Evolutionary conservation across 2,888 invertebrate species (phyloP), one percentile per base, ranked within the genome.

Genomic region (Thymelicus lineola): DNA sequence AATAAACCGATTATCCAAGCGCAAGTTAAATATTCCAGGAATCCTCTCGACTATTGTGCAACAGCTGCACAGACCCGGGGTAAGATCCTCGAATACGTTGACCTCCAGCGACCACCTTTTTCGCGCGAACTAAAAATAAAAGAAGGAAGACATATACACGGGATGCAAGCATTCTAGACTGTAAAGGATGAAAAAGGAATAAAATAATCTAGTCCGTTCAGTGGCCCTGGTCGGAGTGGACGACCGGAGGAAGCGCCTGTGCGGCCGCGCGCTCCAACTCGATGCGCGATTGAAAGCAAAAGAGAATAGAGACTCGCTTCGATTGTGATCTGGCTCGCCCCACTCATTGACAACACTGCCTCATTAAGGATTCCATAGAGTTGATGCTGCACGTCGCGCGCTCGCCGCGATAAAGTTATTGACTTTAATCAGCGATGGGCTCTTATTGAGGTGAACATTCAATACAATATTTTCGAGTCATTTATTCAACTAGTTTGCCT

Each of bases 41-140:
- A 90, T 87, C 73, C 83, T 89, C 85, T 86, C 79, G 82, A 85
- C 87, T 90, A 90, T 92, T 92, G 92, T 91, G 90, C 91, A 91
- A 91, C 91, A 91, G 86, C 89, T 90, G 91, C 90, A 78, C 75
- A 79, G 77, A 78, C 75, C 77, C 80, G 83, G 87, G 90, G 88
- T 89, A 91, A 90, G 87, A 87, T 85, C 89, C 91, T 89, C 75
- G 84, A 82, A 89, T 86, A 81, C 92, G 77, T 91, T 91, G 91
- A 92, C 89, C 86, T 84, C 80, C 79, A 71, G 80, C 87, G 87
- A 87, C 86, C 85, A 87, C 87, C 88, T 89, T 88, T 88, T 89
- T 88, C 84, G 81, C 83, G 79, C 81, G 79, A 84, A 89, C 84
- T 87, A 90, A 91, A 92, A 92, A 90, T 90, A 90, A 92, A 91